Percentiles rank a stretch among this genome's conserved stretches.
These are phyloP conservation scores for Struthidea cinerea DNA, from an alignment of 2,113 vertebrate genomes.

Conservation along the genomic window DNA sequence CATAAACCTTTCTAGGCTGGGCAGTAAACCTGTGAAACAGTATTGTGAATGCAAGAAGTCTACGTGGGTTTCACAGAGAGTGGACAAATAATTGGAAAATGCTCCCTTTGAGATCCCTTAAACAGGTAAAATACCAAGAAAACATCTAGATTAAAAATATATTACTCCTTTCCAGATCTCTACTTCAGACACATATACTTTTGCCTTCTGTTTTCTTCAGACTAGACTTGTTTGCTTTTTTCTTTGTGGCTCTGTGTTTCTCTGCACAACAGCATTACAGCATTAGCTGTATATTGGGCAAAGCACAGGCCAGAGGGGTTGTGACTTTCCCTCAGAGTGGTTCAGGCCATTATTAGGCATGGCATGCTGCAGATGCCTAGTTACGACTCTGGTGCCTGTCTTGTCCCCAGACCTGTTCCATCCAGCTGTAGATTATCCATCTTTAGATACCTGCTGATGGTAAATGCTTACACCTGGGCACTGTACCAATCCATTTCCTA, in stretches of 20 bases:
- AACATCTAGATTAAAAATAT: background rate
- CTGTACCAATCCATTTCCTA: rapidly evolving
- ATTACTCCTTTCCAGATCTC: background rate
- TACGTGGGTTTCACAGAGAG: rapidly evolving
- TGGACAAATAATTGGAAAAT: background rate
- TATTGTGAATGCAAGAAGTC: background rate
- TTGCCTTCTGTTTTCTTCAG: background rate
- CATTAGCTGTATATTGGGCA: background rate
- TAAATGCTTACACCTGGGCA: background rate
- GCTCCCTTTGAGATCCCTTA: background rate
- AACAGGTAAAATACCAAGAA: background rate
- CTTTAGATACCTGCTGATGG: background rate
- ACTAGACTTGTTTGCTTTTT: background rate
- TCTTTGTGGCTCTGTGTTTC: background rate
- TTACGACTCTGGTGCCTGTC: background rate
- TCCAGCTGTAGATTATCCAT: background rate
- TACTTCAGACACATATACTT: background rate
- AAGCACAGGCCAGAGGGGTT: background rate
- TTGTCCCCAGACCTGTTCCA: rapidly evolving
- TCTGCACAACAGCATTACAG: background rate
- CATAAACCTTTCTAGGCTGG: background rate
- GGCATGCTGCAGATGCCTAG: rapidly evolving
- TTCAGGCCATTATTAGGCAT: background rate
- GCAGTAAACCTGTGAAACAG: background rate
- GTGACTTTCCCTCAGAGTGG: background rate